Conservation (phyloP, 2,113 vertebrate species). For the Cheilinus undulatus region DNA sequence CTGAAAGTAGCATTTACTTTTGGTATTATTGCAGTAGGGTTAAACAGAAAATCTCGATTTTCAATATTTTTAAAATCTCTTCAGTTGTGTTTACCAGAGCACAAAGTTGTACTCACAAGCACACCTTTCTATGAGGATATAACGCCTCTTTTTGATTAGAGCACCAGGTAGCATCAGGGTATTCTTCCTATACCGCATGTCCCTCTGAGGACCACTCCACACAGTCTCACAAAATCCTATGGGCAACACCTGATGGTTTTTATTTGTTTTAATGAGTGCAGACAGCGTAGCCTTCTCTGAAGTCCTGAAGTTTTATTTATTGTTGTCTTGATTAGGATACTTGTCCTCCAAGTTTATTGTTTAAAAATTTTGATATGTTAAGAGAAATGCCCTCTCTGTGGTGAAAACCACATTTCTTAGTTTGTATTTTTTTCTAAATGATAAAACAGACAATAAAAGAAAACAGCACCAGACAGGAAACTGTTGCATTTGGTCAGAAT, state of each 20-base stretch:
- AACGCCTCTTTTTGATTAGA: too few relatives aligned
- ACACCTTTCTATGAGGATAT: too few relatives aligned
- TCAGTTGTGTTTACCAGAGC: too few relatives aligned
- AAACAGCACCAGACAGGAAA: conserved; percentile 67
- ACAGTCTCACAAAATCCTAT: not conserved
- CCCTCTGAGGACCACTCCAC: too few relatives aligned
- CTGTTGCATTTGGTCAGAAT: conserved; percentile 74
- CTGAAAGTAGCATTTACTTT: too few relatives aligned
- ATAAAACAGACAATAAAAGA: conserved; percentile 49
- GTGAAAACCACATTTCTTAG: conserved; percentile 26
- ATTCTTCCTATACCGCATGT: too few relatives aligned
- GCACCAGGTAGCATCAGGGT: too few relatives aligned
- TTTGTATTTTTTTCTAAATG: conserved; percentile 41
- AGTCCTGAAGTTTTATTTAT: conserved; percentile 16
- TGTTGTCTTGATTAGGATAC: conserved; percentile 20
- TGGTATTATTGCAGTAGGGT: too few relatives aligned
- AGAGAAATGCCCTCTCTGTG: conserved; percentile 21
- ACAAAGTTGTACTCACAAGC: too few relatives aligned
- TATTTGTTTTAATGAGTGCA: conserved; percentile 21
- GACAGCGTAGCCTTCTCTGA: conserved; percentile 19
- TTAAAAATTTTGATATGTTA: conserved; percentile 14
- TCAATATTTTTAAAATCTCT: too few relatives aligned
- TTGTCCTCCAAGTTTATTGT: conserved; percentile 36
- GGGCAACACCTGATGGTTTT: not conserved
- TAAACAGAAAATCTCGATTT: too few relatives aligned